Base-by-base conservation (phyloP, 2,113 vertebrate species). In the Theristicus caerulescens region DNA sequence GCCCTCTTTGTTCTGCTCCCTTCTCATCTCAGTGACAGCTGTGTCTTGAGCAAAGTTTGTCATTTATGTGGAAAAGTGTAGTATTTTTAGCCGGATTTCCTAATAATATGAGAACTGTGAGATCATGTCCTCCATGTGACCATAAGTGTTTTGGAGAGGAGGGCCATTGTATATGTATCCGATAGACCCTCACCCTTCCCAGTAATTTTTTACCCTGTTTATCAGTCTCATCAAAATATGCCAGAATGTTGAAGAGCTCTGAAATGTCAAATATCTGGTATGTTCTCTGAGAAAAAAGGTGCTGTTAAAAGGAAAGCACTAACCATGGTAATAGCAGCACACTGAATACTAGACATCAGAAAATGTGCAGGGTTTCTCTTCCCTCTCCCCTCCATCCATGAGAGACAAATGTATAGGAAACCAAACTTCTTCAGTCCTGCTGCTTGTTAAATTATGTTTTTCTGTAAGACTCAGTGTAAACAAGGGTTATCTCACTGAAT, bases 81-180 rank as follows among this genome's bases (percentile, higher is more conserved):
- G 76, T 88, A 88, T 77, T 96, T 96, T 96, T 95, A 91, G 72
- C 32, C 47, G 31, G 74, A 86, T 90, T 95, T 94, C 85, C 40
- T 92, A 82, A 91, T 55, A 87, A 38, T n/a, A 26, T 65, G 36
- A 96, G 61, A 82, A 92, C 13, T 80, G 20, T 88, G 54, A 90
- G 88, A 72, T 93, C 85, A 88, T 54, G 44, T 79, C 55, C 87
- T 93, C 49, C 32, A 59, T 44, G 34, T 46, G 13, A 62, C 34
- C 22, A 14, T 34, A 82, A 87, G 11, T 40, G 51, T 82, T 79
- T 74, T 91, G 34, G 54, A 40, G 70, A 82, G 27, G 13, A 59
- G 26, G 9, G 26, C 10, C 36, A 19, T 4, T 46, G 19, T 26
- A 71, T 64, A 55, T 34, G 19, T 42, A 66, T 26, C 6, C 3